Evolutionary conservation across 2,113 vertebrate species (phyloP), one percentile per base, ranked within the genome.

Genomic region (Chaenocephalus aceratus): DNA sequence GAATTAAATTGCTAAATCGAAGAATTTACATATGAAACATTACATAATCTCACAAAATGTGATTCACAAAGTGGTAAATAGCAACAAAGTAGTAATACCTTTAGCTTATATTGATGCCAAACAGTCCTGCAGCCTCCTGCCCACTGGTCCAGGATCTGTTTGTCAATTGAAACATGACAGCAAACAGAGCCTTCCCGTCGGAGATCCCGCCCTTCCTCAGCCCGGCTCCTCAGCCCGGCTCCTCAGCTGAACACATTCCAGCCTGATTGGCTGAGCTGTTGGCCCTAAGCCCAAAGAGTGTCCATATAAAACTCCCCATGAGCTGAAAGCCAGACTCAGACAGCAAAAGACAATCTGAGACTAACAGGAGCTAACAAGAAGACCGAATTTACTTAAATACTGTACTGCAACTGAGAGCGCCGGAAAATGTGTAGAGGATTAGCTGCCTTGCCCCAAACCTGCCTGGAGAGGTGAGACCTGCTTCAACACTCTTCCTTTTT

Each of bases 371-470:
- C 56, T 49, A 46, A 72, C 59, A 62, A 26, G 57, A 80, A 60
- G 52, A 86, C 46, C 63, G 1, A 36, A 30, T 26, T 62, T 58
- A 54, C 36, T 72, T 12, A 67, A 68, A 10, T 5, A 45, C 80
- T 71, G 60, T 5, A 45, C 80, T 71, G 60, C 51, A 8, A 77
- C 62, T 85, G 75, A 92, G 77, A 72, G 14, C 18, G 16, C 52
- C 41, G 83, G 80, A 94, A 90, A 88, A 96, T 96, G 95, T 96
- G 95, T 88, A 95, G 93, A 88, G 95, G 95, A 94, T 95, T 96
- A 94, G 94, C 95, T 36, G 94, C 95, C 15, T 90, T 96, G 60
- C 95, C 95, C 60, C 95, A 95, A 58, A 90, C 89, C 90, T 96
- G 95, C 88, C 91, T 95, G 14, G 94, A 92, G 74, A 92, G 95